These are phyloP conservation scores for Tenthredo distinguenda DNA, from an alignment of 2,888 invertebrate genomes.

Conservation along the genomic window DNA sequence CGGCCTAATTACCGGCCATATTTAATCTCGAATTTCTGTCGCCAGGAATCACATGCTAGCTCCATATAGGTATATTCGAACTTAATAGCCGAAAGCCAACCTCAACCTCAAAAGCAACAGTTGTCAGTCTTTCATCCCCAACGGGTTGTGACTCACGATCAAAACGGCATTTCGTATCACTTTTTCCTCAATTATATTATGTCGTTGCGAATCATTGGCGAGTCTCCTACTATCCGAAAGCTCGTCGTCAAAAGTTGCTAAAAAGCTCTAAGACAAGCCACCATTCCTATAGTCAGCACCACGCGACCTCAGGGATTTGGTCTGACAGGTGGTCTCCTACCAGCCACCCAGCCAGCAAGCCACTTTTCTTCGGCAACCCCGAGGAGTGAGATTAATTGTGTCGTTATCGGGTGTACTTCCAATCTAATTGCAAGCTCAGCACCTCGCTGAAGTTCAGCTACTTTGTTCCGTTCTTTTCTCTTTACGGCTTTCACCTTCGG, in stretches of 20 bases:
- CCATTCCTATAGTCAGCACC: slow-evolving; percentile 25
- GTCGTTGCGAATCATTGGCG: neutral
- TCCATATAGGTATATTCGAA: neutral
- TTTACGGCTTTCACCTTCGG: neutral
- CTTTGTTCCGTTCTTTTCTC: neutral
- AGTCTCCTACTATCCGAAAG: neutral
- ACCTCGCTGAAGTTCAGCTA: slow-evolving; percentile 9
- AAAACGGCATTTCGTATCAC: slow-evolving; percentile 1
- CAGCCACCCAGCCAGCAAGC: slow-evolving; percentile 29
- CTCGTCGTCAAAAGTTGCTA: neutral
- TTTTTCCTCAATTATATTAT: neutral
- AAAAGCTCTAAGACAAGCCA: neutral
- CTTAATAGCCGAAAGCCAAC: slow-evolving; percentile 6
- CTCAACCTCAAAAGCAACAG: slow-evolving; percentile 32
- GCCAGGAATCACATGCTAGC: slow-evolving; percentile 41
- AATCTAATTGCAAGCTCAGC: neutral
- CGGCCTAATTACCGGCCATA: slow-evolving; percentile 25
- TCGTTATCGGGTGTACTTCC: neutral
- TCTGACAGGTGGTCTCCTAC: slow-evolving; percentile 44
- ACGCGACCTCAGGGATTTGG: slow-evolving; percentile 21
- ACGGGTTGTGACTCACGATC: slow-evolving; percentile 12
- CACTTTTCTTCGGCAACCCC: slow-evolving; percentile 22
- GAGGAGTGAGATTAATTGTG: neutral
- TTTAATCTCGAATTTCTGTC: slow-evolving; percentile 16
- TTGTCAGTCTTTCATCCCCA: slow-evolving; percentile 34